A percentile compares a stretch with the other conserved stretches of the same genome.
Evolutionary conservation across 2,113 vertebrate genomes (phyloP).

Genomic region (Hemibagrus wyckioides): DNA sequence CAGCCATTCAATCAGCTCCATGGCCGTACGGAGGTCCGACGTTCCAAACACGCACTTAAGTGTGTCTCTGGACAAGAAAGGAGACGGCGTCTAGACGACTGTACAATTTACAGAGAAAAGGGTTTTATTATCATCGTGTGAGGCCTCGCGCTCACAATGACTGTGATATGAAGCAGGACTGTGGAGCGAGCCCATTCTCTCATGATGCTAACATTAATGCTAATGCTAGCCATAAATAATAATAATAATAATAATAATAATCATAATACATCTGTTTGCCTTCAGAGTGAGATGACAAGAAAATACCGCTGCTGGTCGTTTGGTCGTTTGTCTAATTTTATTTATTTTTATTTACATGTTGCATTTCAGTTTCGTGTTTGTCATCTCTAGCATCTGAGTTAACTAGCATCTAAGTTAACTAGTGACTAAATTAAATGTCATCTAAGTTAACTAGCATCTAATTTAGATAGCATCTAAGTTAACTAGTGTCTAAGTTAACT

Average conservation of each 20-base stretch:
- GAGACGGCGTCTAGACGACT: constrained; percentile 38
- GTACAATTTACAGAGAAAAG: constrained; percentile 41
- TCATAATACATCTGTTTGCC: constrained; percentile 13
- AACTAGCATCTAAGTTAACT: too few species aligned
- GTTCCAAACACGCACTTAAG: constrained; percentile 39
- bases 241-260: not conserved
- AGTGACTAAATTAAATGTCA: too few species aligned
- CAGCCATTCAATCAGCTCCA: constrained; percentile 28
- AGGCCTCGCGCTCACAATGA: constrained; percentile 38
- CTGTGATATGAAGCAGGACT: constrained; percentile 27
- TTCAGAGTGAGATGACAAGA: not conserved
- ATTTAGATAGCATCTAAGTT: too few species aligned
- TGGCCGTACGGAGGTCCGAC: constrained; percentile 6
- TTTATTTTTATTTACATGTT: not conserved
- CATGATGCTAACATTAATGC: constrained; percentile 26
- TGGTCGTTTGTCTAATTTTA: not conserved
- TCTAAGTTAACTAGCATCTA: too few species aligned
- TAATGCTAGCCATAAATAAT: constrained; percentile 35
- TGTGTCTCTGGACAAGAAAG: constrained; percentile 42
- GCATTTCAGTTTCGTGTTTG: not conserved
- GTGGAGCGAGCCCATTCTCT: constrained; percentile 32
- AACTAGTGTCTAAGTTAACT: too few species aligned
- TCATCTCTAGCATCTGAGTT: too few species aligned
- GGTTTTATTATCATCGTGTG: constrained; percentile 50
- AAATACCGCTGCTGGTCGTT: not conserved